Conservation (phyloP, 1,140 invertebrate genomes). For the Coenobita brevimanus region DNA sequence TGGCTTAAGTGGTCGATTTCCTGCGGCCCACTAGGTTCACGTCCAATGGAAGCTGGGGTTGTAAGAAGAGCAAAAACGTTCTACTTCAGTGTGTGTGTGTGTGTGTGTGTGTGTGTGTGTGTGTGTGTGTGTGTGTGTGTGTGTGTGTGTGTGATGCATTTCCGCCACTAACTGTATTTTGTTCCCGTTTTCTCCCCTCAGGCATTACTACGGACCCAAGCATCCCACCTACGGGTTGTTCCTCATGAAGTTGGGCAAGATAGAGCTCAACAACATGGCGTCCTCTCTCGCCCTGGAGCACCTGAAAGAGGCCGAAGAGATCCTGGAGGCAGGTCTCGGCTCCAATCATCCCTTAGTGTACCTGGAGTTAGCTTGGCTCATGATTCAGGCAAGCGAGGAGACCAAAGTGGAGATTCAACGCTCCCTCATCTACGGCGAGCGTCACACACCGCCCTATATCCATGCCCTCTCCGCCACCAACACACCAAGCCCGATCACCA, state of each 20-base stretch:
- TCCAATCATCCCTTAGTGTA: conserved; percentile 50
- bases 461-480: too few relatives aligned
- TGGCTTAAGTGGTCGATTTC: too few relatives aligned
- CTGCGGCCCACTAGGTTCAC: too few relatives aligned
- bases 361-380: conserved; percentile 28
- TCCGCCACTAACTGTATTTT: too few relatives aligned
- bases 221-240: conserved; percentile 52
- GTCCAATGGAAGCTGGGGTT: too few relatives aligned
- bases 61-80: too few relatives aligned
- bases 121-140: too few relatives aligned
- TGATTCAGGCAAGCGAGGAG: conserved; percentile 55
- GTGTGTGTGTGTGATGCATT: too few relatives aligned
- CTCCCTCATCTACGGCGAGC: conserved; percentile 35
- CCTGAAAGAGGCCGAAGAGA: conserved; percentile 40
- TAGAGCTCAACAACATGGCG: conserved; percentile 49
- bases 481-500: too few relatives aligned
- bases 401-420: conserved; percentile 45
- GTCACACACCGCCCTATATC: neutral
- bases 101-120: too few relatives aligned
- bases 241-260: conserved; percentile 53
- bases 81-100: too few relatives aligned
- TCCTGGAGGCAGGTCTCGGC: conserved; percentile 51
- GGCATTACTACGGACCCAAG: conserved; percentile 50
- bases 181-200: neutral
- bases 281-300: conserved; percentile 24